phyloP scores from a whole-genome alignment of 2,113 vertebrate species.

The Urocynchramus pylzowi region DNA sequence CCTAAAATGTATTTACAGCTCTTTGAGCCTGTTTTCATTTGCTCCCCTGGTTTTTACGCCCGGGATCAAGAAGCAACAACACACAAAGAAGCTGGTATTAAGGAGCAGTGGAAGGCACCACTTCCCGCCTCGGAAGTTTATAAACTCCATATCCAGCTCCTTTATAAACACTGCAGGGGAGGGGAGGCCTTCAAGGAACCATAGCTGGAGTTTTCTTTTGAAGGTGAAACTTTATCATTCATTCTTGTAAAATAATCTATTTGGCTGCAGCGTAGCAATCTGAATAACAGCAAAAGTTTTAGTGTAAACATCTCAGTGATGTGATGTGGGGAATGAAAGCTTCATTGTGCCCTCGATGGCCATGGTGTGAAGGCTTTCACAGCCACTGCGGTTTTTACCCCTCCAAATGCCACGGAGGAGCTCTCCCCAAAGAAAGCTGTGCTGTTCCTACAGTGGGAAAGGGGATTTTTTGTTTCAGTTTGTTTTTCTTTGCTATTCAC shows the following conservation, averaged over 20 bases:
- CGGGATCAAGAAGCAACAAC: background rate
- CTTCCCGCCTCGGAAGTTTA: background rate
- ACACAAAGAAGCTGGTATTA: background rate
- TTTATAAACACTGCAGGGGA: background rate
- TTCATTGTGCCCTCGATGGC: background rate
- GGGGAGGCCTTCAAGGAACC: background rate
- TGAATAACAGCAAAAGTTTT: background rate
- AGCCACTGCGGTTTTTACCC: accelerated
- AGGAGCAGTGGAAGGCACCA: background rate
- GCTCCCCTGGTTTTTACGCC: background rate
- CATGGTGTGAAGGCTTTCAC: background rate
- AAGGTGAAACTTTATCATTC: background rate
- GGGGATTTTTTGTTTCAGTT: background rate
- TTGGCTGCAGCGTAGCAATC: background rate
- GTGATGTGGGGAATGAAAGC: background rate
- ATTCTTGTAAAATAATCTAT: background rate
- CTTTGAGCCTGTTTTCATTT: background rate
- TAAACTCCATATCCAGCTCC: background rate
- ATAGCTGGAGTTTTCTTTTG: background rate
- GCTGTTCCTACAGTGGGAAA: background rate
- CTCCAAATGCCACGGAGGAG: background rate
- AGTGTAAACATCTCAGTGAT: background rate
- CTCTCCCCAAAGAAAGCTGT: background rate
- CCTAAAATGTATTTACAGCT: background rate
- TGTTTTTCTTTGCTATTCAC: background rate